A percentile compares a stretch with the other conserved stretches of the same genome.
phyloP scores from a whole-genome alignment of 2,113 vertebrate genomes.

The Engystomops pustulosus region DNA sequence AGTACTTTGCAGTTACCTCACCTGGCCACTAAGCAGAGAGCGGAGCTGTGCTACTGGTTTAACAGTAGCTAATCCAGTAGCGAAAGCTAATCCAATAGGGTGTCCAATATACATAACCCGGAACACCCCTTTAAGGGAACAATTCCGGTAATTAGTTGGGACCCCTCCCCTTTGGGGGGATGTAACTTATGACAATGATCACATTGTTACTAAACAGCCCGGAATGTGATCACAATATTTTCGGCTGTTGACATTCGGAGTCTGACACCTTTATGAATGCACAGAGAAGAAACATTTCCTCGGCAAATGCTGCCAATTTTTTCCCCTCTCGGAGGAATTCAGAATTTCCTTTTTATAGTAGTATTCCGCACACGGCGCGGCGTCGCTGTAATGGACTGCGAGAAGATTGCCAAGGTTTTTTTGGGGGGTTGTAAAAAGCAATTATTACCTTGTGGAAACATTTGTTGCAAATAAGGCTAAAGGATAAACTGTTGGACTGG shows the following conservation, averaged over 20 bases:
- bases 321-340: not conserved
- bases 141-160: too few species aligned
- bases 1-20: too few species aligned
- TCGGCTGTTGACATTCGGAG: not conserved
- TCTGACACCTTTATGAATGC: slow-evolving; percentile 36
- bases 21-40: too few species aligned
- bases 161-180: not conserved
- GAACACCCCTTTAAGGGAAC: too few species aligned
- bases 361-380: slow-evolving; percentile 58
- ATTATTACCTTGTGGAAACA: slow-evolving; percentile 64
- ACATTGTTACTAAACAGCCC: not conserved
- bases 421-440: not conserved
- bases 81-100: too few species aligned
- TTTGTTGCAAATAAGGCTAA: slow-evolving; percentile 66
- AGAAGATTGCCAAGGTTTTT: not conserved
- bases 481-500: slow-evolving; percentile 1
- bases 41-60: too few species aligned
- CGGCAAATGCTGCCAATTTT: slow-evolving; percentile 2
- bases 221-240: slow-evolving; percentile 18
- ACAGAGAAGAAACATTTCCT: slow-evolving; percentile 7
- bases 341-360: slow-evolving; percentile 44
- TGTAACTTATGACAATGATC: not conserved
- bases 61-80: too few species aligned
- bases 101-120: too few species aligned
- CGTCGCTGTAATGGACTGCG: slow-evolving; percentile 25